Base-by-base conservation (phyloP, 37 sponge, comb jelly and placozoan genomes). In the Theonella swinhoei region DNA sequence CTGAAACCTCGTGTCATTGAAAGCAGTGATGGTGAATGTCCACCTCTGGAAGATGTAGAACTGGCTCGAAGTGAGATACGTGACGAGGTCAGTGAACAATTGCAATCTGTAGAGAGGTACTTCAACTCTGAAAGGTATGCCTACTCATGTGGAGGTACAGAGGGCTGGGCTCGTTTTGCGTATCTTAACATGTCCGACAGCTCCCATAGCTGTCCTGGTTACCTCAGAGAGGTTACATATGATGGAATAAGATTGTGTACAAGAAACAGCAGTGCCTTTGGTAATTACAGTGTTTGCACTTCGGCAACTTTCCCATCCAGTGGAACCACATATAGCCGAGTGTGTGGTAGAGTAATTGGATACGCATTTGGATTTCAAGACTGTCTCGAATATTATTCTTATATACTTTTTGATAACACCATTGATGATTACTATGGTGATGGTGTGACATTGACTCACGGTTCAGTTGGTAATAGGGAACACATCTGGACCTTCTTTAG, bases 331-430 rank as follows among this genome's bases (percentile, higher is more conserved):
- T 76, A 76, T 62, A 76, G 11, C 28, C 30, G 33, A 23, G 76
- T 76, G 7, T 76, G 76, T 76, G 76, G 76, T 25, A 76, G 62
- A 26, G 60, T 41, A 9, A 34, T 47, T 19, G 76, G 76, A 19
- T 76, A 43, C 76, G 28, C 29, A 23, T 76, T 43, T 26, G 34
- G 4, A 4, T 22, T 29, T 54, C 9, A 17, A 1, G 42, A n/a
- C n/a, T n/a, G n/a, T n/a, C n/a, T n/a, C n/a, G n/a, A n/a, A n/a
- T n/a, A n/a, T n/a, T n/a, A n/a, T n/a, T n/a, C n/a, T n/a, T n/a
- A n/a, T 29, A 39, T 60, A 31, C 23, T 19, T 19, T 1, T 60
- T 58, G 1, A 4, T 11, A 25, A 30, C 24, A 47, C 28, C 14
- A 59, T 76, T 1, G 62, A 76, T 26, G 34, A 35, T 39, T 63